Evolutionary conservation across 2,888 invertebrate species (phyloP), one percentile per base, ranked within the genome.

Genomic region (Lordiphosa andalusiaca): DNA sequence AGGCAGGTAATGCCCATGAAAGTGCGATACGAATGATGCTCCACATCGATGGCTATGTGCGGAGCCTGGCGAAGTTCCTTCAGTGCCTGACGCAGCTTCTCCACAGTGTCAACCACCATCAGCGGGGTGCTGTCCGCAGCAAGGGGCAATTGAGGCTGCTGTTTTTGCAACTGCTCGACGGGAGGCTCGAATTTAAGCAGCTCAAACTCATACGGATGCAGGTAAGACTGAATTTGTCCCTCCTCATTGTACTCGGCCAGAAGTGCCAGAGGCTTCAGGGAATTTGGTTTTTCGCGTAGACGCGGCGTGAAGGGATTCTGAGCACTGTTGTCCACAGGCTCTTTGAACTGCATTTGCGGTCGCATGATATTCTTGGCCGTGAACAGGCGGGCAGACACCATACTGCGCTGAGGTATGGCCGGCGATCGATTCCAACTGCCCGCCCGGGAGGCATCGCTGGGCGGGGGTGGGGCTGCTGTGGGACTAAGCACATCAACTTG

Each of bases 1-100:
- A 99, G 91, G 88, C 99, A 99, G 0, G 98, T 97, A 53, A 99
- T 93, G 0, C 99, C 99, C 91, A 95, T 95, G 88, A 95, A 99
- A 0, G 95, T 94, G 58, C 98, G 92, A 86, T 96, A 98, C 0
- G 95, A 94, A 89, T 99, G 98, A 89, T 98, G 97, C 91, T 96
- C 96, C 48, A 99, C 91, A 91, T 99, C 99, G 0, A 99, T 92
- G 0, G 97, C 97, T 51, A 99, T 92, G 86, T 95, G 95, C 2
- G 90, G 89, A n/a, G 93, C 92, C 1, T 89, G 89, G 39, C 91
- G 90, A 59, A 99, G 90, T 64, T 94, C 93, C 0, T 91, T 88
- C 2, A 95, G 83, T 40, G 98, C 90, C 2, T 90, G 88, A 42
- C 93, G 89, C 2, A 99, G 86, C 53, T 93, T 91, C 1, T 91